Evolutionary conservation across 2,113 vertebrate species (phyloP).

Genomic region (Microcebus murinus): DNA sequence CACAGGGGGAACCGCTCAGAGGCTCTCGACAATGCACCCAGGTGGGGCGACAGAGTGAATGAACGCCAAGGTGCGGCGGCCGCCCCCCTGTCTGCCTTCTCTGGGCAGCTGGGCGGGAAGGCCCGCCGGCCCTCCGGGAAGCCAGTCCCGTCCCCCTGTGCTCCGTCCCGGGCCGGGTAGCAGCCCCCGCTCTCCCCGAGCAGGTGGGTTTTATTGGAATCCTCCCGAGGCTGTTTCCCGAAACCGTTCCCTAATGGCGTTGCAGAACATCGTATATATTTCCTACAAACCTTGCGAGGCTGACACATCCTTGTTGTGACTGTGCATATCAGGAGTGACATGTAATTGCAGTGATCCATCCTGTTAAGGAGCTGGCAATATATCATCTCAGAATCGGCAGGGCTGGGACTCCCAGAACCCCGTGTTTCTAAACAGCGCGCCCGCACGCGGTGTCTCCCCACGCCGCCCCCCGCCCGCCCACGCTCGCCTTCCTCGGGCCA

Average conservation of each 20-base stretch:
- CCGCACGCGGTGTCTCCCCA: neutral
- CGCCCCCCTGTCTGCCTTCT: rapidly evolving
- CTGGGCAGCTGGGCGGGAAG: neutral
- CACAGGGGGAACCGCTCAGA: neutral
- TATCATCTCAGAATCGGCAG: constrained; percentile 68
- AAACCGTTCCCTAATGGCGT: constrained; percentile 45
- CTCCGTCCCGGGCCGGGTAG: neutral
- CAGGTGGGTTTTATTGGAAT: constrained; percentile 70
- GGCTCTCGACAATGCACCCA: neutral
- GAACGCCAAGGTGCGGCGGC: neutral
- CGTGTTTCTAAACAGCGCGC: constrained; percentile 61
- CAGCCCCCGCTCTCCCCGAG: neutral
- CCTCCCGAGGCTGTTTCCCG: constrained; percentile 63
- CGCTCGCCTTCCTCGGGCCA: neutral
- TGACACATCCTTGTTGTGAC: constrained; percentile 84
- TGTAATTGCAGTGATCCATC: constrained; percentile 82
- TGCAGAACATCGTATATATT: constrained; percentile 70
- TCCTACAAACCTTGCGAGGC: constrained; percentile 80
- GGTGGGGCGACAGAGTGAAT: neutral
- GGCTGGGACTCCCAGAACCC: constrained; percentile 55
- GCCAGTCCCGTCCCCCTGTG: rapidly evolving
- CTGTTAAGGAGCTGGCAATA: constrained; percentile 80
- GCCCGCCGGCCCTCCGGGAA: neutral
- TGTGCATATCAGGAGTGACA: constrained; percentile 84
- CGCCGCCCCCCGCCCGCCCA: rapidly evolving